Evolutionary conservation across 2,888 invertebrate genomes (phyloP).

Genomic region (Adela reaumurella): DNA sequence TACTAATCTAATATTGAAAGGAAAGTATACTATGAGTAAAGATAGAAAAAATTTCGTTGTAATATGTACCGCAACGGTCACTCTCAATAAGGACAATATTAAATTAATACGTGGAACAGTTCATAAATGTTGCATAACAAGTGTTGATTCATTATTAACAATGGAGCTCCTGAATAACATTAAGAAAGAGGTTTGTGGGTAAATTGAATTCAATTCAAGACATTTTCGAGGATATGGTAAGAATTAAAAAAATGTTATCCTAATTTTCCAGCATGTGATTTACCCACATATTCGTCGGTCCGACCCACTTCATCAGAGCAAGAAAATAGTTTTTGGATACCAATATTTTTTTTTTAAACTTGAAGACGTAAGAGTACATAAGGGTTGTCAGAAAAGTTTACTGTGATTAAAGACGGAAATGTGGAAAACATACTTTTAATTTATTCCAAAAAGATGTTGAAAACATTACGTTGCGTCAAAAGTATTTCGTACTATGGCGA

Average conservation of each 20-base stretch:
- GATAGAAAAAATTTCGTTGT: too few species aligned
- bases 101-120: constrained; percentile 7
- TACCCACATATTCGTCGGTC: constrained; percentile 4
- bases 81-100: constrained; percentile 5
- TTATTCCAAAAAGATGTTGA: constrained; percentile 3
- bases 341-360: background rate
- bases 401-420: constrained; percentile 8
- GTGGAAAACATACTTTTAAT: constrained; percentile 7
- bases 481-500: too few species aligned
- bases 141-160: constrained; percentile 2
- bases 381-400: constrained; percentile 6
- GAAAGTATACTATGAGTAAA: too few species aligned
- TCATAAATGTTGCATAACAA: constrained; percentile 5
- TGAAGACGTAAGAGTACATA: constrained; percentile 6
- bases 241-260: constrained; percentile 3
- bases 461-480: too few species aligned
- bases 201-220: constrained; percentile 4
- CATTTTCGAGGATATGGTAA: constrained; percentile 5
- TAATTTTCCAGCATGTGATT: constrained; percentile 3
- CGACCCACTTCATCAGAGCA: constrained; percentile 6
- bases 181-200: constrained; percentile 4
- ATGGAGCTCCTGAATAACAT: constrained; percentile 6
- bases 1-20: too few species aligned
- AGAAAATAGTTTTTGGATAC: constrained; percentile 8
- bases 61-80: constrained; percentile 8